A percentile compares a stretch with the other conserved stretches of the same genome.
These are phyloP conservation scores for Andrena camellia DNA, from an alignment of 2,888 invertebrate species.

Conservation along the genomic window DNA sequence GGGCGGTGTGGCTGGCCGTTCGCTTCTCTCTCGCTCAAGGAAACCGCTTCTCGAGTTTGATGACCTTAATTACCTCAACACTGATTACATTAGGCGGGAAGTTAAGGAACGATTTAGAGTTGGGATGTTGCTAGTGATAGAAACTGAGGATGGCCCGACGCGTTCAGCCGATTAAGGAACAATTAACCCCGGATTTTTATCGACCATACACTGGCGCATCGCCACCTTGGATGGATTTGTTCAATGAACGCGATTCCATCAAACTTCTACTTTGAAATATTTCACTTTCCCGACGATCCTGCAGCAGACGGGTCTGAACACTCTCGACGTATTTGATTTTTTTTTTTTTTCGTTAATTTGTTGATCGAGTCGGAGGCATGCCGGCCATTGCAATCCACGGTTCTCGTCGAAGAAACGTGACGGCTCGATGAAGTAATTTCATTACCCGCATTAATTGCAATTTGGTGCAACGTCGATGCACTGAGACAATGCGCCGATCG, in stretches of 20 bases:
- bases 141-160: conserved; percentile 59
- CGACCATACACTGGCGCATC: not conserved
- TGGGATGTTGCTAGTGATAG: conserved; percentile 63
- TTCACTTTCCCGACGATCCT: not conserved
- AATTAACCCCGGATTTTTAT: conserved; percentile 44
- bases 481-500: conserved; percentile 44
- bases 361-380: not conserved
- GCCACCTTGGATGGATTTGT: not conserved
- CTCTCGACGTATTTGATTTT: not conserved
- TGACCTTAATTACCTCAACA: conserved; percentile 79
- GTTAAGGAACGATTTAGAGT: conserved; percentile 80
- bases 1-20: conserved; percentile 45
- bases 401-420: not conserved
- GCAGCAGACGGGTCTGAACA: not conserved
- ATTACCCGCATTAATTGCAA: conserved; percentile 46
- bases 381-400: not conserved
- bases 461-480: conserved; percentile 53
- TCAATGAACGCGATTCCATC: not conserved
- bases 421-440: conserved; percentile 30
- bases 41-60: conserved; percentile 77
- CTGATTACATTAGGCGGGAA: conserved; percentile 78
- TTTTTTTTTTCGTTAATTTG: not conserved
- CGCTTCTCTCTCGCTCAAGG: conserved; percentile 62
- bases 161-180: conserved; percentile 49
- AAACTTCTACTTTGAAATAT: not conserved